Evolutionary conservation across 2,113 vertebrate genomes (phyloP).

Genomic region (Spea bombifrons): DNA sequence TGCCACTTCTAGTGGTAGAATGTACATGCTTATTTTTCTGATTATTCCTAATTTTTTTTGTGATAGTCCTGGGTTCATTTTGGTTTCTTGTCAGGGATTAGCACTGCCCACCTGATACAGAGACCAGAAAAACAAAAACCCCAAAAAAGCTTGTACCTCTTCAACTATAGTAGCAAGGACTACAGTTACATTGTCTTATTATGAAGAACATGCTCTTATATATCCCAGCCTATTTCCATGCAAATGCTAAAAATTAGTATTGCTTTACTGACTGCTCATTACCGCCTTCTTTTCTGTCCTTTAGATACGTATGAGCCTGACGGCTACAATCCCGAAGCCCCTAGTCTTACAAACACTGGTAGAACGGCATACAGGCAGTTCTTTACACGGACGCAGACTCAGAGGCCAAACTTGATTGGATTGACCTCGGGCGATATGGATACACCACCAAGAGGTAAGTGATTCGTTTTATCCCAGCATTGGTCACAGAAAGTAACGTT

Average conservation of each 20-base stretch:
- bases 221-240: neutral
- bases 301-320: slow-evolving; percentile 95
- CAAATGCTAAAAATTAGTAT: neutral
- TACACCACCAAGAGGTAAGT: slow-evolving; percentile 85
- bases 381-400: slow-evolving; percentile 89
- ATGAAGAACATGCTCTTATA: neutral
- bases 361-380: slow-evolving; percentile 91
- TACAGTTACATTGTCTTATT: neutral
- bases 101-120: too few relatives aligned
- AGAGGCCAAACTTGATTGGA: slow-evolving; percentile 94
- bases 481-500: too few relatives aligned
- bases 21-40: too few relatives aligned
- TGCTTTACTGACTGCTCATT: too few relatives aligned
- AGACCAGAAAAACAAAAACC: too few relatives aligned
- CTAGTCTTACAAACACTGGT: slow-evolving; percentile 88
- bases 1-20: too few relatives aligned
- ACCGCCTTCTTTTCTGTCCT: slow-evolving; percentile 44
- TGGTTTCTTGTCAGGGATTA: too few relatives aligned
- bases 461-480: neutral
- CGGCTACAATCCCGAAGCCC: slow-evolving; percentile 98
- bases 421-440: slow-evolving; percentile 90
- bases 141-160: slow-evolving; percentile 14
- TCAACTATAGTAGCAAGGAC: neutral
- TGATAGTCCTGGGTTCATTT: too few relatives aligned
- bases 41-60: too few relatives aligned